A percentile compares a stretch with the other conserved stretches of the same genome.
Evolutionary conservation across 1,140 invertebrate genomes (phyloP).

Genomic region (Tetragnatha versicolor): DNA sequence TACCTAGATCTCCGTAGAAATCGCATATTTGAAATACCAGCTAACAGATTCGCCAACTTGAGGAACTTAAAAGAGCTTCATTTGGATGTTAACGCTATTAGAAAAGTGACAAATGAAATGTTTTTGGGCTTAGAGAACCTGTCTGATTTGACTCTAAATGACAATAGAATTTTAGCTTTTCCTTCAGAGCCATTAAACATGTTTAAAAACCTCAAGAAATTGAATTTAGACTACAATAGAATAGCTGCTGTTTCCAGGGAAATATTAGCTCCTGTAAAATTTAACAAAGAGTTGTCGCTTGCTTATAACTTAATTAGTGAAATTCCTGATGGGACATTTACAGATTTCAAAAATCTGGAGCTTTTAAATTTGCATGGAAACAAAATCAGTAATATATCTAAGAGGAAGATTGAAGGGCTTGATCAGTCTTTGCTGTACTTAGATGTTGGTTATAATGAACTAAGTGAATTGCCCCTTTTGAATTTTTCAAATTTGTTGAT

Average conservation of each 20-base stretch:
- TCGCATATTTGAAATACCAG: conserved; percentile 78
- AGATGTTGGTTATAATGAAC: conserved; percentile 78
- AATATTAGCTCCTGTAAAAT: conserved; percentile 60
- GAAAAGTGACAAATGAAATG: conserved; percentile 85
- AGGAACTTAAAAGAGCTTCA: conserved; percentile 76
- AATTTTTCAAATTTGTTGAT: conserved; percentile 65
- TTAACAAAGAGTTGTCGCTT: conserved; percentile 70
- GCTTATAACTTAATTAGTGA: conserved; percentile 86
- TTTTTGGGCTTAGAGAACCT: conserved; percentile 81
- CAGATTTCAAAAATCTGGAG: conserved; percentile 68
- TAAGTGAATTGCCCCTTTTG: conserved; percentile 66
- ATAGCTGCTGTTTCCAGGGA: conserved; percentile 84
- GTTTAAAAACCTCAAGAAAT: conserved; percentile 74
- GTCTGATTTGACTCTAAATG: conserved; percentile 79
- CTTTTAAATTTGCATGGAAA: conserved; percentile 81
- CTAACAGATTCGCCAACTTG: conserved; percentile 79
- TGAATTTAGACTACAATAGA: conserved; percentile 85
- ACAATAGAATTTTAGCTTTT: conserved; percentile 86
- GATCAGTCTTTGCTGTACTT: conserved; percentile 76
- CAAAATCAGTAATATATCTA: conserved; percentile 74
- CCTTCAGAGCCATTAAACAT: conserved; percentile 79
- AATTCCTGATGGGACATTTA: conserved; percentile 79
- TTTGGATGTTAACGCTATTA: conserved; percentile 82
- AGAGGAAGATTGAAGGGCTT: conserved; percentile 77
- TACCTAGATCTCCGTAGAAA: conserved; percentile 68